Base-by-base conservation (phyloP, 2,888 invertebrate species). In the Siphonodentalium dalli region DNA sequence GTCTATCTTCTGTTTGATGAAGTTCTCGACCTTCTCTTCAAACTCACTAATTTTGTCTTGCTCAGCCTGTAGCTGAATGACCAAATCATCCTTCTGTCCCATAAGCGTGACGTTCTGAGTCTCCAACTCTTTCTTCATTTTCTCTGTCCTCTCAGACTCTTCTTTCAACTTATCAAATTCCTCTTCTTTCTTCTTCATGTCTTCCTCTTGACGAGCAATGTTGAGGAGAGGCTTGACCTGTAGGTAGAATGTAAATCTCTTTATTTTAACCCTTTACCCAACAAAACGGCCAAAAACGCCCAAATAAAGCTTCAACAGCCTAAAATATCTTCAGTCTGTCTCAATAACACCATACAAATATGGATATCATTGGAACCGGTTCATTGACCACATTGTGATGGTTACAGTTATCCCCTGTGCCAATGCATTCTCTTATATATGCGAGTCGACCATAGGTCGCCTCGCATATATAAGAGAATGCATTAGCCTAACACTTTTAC, bases 131-230 rank as follows among this genome's bases (percentile, higher is more conserved):
- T 97, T 96, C 85, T 97, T 92, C 79, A 92, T 88, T 83, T 98
- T 96, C 84, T 94, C 93, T 84, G 95, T 93, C 85, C 90, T 92
- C 82, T 92, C 93, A 82, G 93, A 89, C 71, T 92, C 91, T 82
- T 94, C 96, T 85, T 94, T 92, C 69, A 92, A 91, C 86, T 94
- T 94, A 82, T 88, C 89, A 65, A 96, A 92, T 85, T 95, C 95
- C 87, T 98, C 98, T 85, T 97, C 95, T 83, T 95, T 77, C 70
- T 76, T 94, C 85, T 94, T 95, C 85, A 99, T 89, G 87, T 99
- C 97, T 87, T 99, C 99, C 87, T 98, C 98, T 87, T 96, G 89
- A 81, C 96, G 92, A 84, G 92, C 92, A 87, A 94, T 93, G 88
- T 95, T 96, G 88, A 99, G 93, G 82, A 99, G 90, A 80, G 99